Conservation (phyloP, 2,888 invertebrate genomes). For the Blomia tropicalis region DNA sequence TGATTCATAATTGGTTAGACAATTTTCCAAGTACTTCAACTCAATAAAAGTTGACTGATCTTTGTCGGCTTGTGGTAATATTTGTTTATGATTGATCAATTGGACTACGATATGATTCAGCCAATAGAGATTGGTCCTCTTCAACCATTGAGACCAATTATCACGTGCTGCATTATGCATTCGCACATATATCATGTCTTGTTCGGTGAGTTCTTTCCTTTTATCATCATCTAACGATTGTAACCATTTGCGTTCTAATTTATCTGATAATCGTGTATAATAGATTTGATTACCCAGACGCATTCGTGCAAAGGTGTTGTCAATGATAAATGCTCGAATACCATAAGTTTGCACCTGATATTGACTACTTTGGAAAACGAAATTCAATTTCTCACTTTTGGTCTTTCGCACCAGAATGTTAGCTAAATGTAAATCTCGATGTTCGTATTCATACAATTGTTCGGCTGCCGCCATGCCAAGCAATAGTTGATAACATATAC, state of each 20-base stretch:
- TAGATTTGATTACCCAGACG: background rate
- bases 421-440: constrained; percentile 88
- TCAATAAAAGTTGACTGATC: too few relatives aligned
- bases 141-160: background rate
- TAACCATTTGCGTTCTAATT: too few relatives aligned
- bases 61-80: too few relatives aligned
- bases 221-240: background rate
- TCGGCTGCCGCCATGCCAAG: constrained; percentile 60
- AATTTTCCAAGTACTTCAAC: too few relatives aligned
- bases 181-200: background rate
- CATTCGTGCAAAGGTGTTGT: background rate
- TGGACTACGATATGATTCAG: background rate
- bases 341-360: background rate
- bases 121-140: background rate
- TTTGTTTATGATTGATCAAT: too few relatives aligned
- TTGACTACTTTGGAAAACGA: background rate
- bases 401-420: constrained; percentile 63
- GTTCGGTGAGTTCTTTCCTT: background rate
- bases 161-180: background rate
- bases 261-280: background rate
- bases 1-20: too few relatives aligned
- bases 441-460: constrained; percentile 67
- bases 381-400: background rate
- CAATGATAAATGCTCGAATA: background rate
- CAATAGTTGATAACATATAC: background rate